A percentile compares a stretch with the other conserved stretches of the same genome.
These are phyloP conservation scores for Leptoteleia sp. DNA, from an alignment of 1,140 invertebrate genomes.

Conservation along the genomic window DNA sequence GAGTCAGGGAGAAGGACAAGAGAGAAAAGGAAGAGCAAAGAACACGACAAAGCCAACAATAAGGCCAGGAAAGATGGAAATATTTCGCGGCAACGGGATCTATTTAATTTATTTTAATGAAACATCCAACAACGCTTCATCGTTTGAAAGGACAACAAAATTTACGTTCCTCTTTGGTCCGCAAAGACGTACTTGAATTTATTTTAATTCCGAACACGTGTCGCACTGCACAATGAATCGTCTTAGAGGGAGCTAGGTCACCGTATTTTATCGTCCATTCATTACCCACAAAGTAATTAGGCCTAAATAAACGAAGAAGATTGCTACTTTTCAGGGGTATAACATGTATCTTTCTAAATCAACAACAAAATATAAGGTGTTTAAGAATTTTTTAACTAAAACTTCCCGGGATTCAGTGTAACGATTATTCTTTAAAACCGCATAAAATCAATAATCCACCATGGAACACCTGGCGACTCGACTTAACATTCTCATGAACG, in stretches of 20 bases:
- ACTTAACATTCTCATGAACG: constrained; percentile 92
- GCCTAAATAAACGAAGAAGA: constrained; percentile 43
- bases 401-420: constrained; percentile 28
- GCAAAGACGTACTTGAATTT: constrained; percentile 62
- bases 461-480: constrained; percentile 93
- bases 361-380: constrained; percentile 1
- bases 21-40: constrained; percentile 1
- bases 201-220: constrained; percentile 30
- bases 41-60: neutral
- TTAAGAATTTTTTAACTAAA: constrained; percentile 33
- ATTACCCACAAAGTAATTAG: constrained; percentile 83
- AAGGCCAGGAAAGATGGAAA: constrained; percentile 33
- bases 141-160: constrained; percentile 53
- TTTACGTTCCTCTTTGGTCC: constrained; percentile 70
- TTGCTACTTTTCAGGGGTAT: constrained; percentile 29
- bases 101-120: constrained; percentile 36
- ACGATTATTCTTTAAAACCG: constrained; percentile 15
- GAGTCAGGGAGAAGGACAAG: neutral
- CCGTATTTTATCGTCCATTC: constrained; percentile 21
- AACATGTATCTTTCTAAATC: constrained; percentile 30
- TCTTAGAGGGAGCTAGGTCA: constrained; percentile 50
- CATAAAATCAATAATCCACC: constrained; percentile 70
- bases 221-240: constrained; percentile 60
- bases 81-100: constrained; percentile 8
- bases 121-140: constrained; percentile 28